Percentiles rank a stretch among this genome's conserved stretches.
Evolutionary conservation across 2,797 vertebrate genomes (phyloP).

Genomic region (Tragopan temminckii): DNA sequence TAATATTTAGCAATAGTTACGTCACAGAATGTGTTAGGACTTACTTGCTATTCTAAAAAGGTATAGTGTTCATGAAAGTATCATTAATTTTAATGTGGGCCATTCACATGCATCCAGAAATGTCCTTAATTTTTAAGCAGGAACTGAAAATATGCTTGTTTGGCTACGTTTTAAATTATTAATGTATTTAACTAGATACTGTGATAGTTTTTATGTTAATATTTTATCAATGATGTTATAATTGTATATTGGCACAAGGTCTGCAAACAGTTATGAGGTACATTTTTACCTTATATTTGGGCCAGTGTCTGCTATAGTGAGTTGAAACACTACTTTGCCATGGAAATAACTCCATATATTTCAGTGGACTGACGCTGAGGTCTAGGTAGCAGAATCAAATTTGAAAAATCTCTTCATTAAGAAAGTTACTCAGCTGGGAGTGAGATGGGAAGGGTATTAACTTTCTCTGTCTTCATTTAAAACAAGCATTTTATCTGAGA

Average conservation of each 20-base stretch:
- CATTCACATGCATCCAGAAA: neutral
- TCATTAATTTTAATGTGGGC: conserved; percentile 37
- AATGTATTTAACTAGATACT: conserved; percentile 32
- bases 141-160: conserved; percentile 7
- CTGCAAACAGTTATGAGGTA: neutral
- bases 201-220: conserved; percentile 30
- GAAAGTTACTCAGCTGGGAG: neutral
- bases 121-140: conserved; percentile 51
- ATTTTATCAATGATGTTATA: conserved; percentile 18
- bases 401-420: neutral
- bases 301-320: neutral
- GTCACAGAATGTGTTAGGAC: neutral
- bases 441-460: neutral
- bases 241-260: neutral
- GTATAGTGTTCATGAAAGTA: conserved; percentile 10
- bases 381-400: neutral
- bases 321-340: neutral
- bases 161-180: conserved; percentile 50
- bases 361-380: neutral
- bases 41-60: conserved; percentile 20
- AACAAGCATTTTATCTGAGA: neutral
- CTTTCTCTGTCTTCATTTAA: neutral
- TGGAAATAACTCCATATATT: neutral
- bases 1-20: conserved; percentile 22
- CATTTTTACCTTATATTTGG: neutral